phyloP scores from a whole-genome alignment of 2,113 vertebrate species.

The Oceanodroma tethys region DNA sequence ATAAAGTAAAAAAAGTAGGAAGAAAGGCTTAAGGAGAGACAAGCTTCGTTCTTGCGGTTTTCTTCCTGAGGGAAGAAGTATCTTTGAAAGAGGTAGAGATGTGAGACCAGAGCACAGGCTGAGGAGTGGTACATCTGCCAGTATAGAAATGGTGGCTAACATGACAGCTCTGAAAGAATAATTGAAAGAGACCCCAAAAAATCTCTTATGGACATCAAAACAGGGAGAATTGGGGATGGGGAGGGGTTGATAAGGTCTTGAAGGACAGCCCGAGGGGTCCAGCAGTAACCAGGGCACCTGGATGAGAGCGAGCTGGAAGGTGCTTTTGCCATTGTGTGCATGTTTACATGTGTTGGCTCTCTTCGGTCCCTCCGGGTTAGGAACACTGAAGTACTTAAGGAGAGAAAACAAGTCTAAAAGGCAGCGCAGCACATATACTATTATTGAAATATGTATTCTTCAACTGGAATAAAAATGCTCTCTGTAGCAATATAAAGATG shows the following conservation, averaged over 20 bases:
- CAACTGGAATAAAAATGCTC: background rate
- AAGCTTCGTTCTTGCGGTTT: background rate
- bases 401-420: background rate
- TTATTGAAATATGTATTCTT: background rate
- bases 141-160: background rate
- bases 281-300: background rate
- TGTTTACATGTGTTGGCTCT: background rate
- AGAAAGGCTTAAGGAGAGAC: background rate
- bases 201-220: background rate
- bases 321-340: background rate
- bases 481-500: background rate
- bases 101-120: background rate
- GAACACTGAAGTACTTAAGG: rapidly evolving
- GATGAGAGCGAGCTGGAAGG: background rate
- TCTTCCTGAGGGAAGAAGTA: background rate
- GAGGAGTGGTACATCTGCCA: background rate
- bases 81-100: background rate
- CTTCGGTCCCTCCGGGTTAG: background rate
- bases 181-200: background rate
- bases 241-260: background rate
- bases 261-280: background rate
- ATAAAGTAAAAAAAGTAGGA: background rate
- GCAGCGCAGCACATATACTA: background rate
- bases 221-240: background rate
- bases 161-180: background rate